Evolutionary conservation across 2,113 vertebrate genomes (phyloP), one percentile per base, ranked within the genome.

Genomic region (Pseudorectes ferrugineus): DNA sequence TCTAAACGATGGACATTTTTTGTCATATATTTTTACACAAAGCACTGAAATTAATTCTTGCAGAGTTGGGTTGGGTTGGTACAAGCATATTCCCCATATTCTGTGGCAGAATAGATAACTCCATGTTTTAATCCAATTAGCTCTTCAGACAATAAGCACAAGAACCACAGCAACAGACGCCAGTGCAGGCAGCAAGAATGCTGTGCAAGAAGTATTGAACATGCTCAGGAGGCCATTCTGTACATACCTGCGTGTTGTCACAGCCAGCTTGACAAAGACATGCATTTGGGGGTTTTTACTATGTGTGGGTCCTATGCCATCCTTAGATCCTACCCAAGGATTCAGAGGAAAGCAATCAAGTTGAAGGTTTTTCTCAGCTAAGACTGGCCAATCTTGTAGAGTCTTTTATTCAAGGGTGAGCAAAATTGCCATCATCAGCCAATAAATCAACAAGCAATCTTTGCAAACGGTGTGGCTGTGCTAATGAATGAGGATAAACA

Each of bases 251-350:
- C 14, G 14, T 11, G 14, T 4, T 54, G 51, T 51, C 46, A 48
- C 31, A 57, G 31, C 19, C 67, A 40, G 5, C 7, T 63, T 55
- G n/a, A 36, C 38, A 42, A 52, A 92, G 43, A 18, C 9, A 3
- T 8, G 10, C 8, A 11, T 68, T 48, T 36, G n/a, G 10, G 12
- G 3, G 0, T 0, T 58, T 65, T 88, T 59, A 21, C 11, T 13
- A 2, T 29, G 11, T 33, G 40, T 72, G 21, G 8, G 36, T 88
- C 11, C 40, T 36, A 5, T 35, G 82, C 29, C 13, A 25, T 42
- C 25, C 71, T 49, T 43, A 78, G 25, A 40, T 42, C 18, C 22
- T 33, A 42, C 46, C 13, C 31, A 87, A 45, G 46, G 40, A 35
- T 36, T 81, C 46, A 49, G 40, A 86, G 9, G 25, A 46, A 25